A percentile compares a stretch with the other conserved stretches of the same genome.
These are phyloP conservation scores for Vireo griseus DNA, from an alignment of 2,797 vertebrate species.

Conservation along the genomic window DNA sequence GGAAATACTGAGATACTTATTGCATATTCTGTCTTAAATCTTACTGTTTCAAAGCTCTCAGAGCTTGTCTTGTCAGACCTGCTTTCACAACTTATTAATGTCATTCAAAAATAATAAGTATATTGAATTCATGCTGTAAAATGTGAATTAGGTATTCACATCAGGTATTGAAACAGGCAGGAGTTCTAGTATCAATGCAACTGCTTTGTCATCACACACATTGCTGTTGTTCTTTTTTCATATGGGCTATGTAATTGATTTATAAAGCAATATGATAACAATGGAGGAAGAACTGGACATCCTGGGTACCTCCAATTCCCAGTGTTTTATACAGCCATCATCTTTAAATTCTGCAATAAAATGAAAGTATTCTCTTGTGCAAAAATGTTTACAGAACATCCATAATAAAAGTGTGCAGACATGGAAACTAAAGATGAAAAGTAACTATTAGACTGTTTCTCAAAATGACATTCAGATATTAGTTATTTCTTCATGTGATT, in stretches of 20 bases:
- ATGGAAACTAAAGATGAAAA: conserved; percentile 20
- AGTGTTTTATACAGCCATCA: neutral
- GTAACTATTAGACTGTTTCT: conserved; percentile 27
- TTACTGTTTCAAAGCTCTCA: conserved; percentile 2
- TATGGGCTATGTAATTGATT: neutral
- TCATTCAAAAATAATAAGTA: conserved; percentile 49
- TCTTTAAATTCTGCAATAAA: neutral
- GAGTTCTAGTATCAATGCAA: neutral
- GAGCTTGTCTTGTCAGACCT: neutral
- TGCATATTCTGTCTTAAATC: conserved; percentile 9
- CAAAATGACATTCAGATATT: neutral
- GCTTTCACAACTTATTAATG: conserved; percentile 36
- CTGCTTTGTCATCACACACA: neutral
- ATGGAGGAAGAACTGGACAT: neutral
- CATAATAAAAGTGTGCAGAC: neutral
- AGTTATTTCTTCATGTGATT: neutral
- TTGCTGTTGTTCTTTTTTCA: neutral
- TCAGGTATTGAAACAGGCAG: neutral
- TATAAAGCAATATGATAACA: neutral
- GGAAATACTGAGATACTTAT: neutral
- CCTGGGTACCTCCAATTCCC: neutral
- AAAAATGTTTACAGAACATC: neutral
- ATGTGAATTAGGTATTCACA: neutral
- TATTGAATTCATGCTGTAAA: neutral
- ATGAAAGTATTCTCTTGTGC: neutral